phyloP scores from a whole-genome alignment of 2,888 invertebrate species.

The Philereme transversata region DNA sequence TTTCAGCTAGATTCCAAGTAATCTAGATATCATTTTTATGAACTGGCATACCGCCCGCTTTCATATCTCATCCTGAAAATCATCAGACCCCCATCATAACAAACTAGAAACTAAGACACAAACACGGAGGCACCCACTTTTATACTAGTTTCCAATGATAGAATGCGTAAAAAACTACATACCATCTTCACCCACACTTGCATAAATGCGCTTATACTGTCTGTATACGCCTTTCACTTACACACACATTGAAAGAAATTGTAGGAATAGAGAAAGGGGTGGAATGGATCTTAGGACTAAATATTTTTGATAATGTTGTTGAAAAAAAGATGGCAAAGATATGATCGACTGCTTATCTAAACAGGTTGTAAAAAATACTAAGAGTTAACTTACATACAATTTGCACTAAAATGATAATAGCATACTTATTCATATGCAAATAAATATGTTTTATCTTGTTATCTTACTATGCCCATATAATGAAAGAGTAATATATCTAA shows the following conservation, averaged over 20 bases:
- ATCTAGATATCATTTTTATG: too few relatives aligned
- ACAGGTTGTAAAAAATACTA: too few relatives aligned
- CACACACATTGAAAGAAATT: slow-evolving; percentile 48
- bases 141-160: slow-evolving; percentile 74
- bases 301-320: not conserved
- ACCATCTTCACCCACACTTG: slow-evolving; percentile 65
- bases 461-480: too few relatives aligned
- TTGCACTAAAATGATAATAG: too few relatives aligned
- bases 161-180: slow-evolving; percentile 63
- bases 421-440: too few relatives aligned
- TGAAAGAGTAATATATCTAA: too few relatives aligned
- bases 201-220: slow-evolving; percentile 53
- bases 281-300: slow-evolving; percentile 43
- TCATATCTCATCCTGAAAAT: slow-evolving; percentile 17
- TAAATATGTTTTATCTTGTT: too few relatives aligned
- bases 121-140: slow-evolving; percentile 57
- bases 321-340: not conserved
- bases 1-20: too few relatives aligned
- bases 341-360: too few relatives aligned
- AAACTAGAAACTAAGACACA: slow-evolving; percentile 67
- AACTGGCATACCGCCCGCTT: not conserved
- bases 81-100: slow-evolving; percentile 27
- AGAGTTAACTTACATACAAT: too few relatives aligned
- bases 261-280: slow-evolving; percentile 44
- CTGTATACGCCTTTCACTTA: slow-evolving; percentile 74